Base-by-base conservation (phyloP, 2,797 vertebrate genomes). In the Botia kubotai region DNA sequence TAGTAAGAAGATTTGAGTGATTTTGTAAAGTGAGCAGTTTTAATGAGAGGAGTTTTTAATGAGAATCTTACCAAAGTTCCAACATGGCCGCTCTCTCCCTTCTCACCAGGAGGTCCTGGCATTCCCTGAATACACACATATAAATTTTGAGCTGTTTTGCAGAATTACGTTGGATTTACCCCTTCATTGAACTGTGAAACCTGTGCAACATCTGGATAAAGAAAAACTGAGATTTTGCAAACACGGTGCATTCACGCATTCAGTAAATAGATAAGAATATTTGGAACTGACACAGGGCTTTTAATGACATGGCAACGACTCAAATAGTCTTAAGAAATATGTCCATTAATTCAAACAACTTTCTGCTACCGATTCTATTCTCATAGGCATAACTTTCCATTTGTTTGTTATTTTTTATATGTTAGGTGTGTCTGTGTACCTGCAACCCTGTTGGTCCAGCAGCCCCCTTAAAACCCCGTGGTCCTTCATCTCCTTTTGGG, bases 401-500 rank as follows among this genome's bases (percentile, higher is more conserved):
- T 50, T 14, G 4, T 50, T 14, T 29, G 48, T 50, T 50, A 0
- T 50, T 13, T 50, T 50, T 57, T 7, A 21, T 57, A 8, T 17
- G n/a, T 50, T 23, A 23, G 63, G 29, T 48, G 36, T 26, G 39
- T 71, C 16, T 12, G 46, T 72, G 26, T 68, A 97, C 97, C 94
- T 98, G 97, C 43, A 97, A 90, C 77, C 97, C 97, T 65, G 87
- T 81, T 21, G 96, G 94, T 6, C 97, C 97, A 4, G 86, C 86
- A 43, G 87, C 77, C 14, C 97, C 96, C 73, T 93, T 92, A 63
- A 95, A 95, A 48, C 97, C 97, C 73, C 95, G 91, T 0, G 73
- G 21, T 67, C 97, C 97, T 82, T 98, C 97, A 57, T 98, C 96
- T 83, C 97, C 97, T 87, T 98, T 98, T 57, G 94, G 93, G 0